Base-by-base conservation (phyloP, 35 echinoderm and acorn worm species). In the Apostichopus californicus region DNA sequence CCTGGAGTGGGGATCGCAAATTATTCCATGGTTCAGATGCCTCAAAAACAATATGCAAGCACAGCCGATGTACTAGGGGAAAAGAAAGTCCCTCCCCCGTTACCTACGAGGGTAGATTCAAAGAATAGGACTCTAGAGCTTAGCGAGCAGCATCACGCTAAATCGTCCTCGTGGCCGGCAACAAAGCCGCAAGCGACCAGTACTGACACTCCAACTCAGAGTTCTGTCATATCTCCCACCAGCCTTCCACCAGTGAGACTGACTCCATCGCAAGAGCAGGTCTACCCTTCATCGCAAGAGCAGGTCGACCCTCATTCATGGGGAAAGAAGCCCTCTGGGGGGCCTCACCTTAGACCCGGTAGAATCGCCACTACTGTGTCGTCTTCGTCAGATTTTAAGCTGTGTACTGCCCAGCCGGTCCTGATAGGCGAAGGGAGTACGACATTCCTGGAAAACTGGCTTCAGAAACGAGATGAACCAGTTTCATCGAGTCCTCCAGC, bases 11-110 rank as follows among this genome's bases (percentile, higher is more conserved):
- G 80, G 58, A 79, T 92, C 17, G 94, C 90, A 25, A 94, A 90
- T n/a, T 94, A 87, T 77, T 92, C 93, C 26, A 94, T 77, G 25
- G 94, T 95, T 58, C 83, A 92, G 23, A 92, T 95, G 94, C 94
- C 90, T 20, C 82, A 92, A 20, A 92, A 79, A 80, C 94, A 95
- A 20, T 95, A 92, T 88, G 94, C 94, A 92, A 92, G 85, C 53
- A 88, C 94, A 25, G 90, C 82, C 20, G 77, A 95, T 9, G 70
- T 94, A 12, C 55, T 21, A 25, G 90, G 81, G 11, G 94, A 88
- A 1, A 89, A 92, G 86, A 91, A 87, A 82, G 84, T 65, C 12
- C 94, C 94, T 10, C 94, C 94, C 52, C 90, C 83, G 11, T 64
- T 92, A 13, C 94, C 94, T 9, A 86, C 53, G 17, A 83, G 94